These are phyloP conservation scores for Lithophane semibrunnea DNA, from an alignment of 2,888 invertebrate species.

Conservation along the genomic window DNA sequence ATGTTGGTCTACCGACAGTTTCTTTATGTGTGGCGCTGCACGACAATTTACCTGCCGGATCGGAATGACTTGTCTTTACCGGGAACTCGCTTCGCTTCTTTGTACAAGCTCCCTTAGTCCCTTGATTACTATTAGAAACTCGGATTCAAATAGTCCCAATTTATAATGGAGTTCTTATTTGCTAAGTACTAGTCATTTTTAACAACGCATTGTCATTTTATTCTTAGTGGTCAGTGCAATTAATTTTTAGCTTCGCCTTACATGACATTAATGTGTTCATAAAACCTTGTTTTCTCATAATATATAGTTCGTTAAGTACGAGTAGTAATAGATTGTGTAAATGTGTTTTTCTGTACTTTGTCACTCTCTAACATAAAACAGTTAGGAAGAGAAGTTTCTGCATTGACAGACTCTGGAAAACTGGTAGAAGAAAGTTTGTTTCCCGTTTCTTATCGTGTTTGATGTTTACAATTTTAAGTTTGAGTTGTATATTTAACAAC, in stretches of 20 bases:
- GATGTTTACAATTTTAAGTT: not conserved
- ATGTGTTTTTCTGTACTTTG: conserved; percentile 35
- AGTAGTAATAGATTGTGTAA: conserved; percentile 30
- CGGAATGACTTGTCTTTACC: not conserved
- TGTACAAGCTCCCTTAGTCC: not conserved
- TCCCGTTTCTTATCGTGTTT: not conserved
- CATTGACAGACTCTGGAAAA: not conserved
- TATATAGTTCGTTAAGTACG: conserved; percentile 42
- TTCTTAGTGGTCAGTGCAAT: conserved; percentile 65
- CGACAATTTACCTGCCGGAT: too few relatives aligned
- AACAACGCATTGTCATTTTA: conserved; percentile 72
- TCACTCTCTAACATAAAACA: not conserved
- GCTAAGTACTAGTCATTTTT: conserved; percentile 83
- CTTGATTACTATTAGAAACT: not conserved
- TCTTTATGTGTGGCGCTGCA: not conserved
- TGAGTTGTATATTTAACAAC: not conserved
- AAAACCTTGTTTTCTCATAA: conserved; percentile 45
- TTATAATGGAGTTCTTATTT: conserved; percentile 58
- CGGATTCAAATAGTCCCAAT: conserved; percentile 54
- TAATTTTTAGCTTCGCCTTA: conserved; percentile 67
- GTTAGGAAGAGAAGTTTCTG: not conserved
- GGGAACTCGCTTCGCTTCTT: not conserved
- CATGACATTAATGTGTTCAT: conserved; percentile 59
- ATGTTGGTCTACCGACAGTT: not conserved
- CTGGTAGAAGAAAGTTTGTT: not conserved